phyloP scores from a whole-genome alignment of 2,888 invertebrate genomes.

The Euproctis similis region DNA sequence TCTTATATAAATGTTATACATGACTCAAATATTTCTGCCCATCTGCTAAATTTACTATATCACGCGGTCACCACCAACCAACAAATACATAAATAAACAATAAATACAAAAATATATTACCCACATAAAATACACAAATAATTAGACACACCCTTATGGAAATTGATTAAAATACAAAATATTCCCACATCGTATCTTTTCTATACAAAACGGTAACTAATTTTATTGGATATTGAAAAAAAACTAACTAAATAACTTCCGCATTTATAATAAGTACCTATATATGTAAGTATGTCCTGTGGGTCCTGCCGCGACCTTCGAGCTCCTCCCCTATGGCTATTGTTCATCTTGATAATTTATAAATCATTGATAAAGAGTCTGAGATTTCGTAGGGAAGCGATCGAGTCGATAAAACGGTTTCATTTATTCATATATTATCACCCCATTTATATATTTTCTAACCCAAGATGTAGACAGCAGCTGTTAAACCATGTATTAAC shows the following conservation, averaged over 20 bases:
- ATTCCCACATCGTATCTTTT: constrained; percentile 23
- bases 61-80: neutral
- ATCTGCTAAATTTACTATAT: neutral
- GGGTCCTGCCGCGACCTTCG: constrained; percentile 24
- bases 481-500: too few relatives aligned
- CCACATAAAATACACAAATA: constrained; percentile 23
- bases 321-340: constrained; percentile 40
- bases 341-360: constrained; percentile 46
- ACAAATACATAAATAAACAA: constrained; percentile 1
- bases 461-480: too few relatives aligned
- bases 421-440: too few relatives aligned
- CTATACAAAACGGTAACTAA: constrained; percentile 17
- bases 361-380: constrained; percentile 42
- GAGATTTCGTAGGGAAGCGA: constrained; percentile 35
- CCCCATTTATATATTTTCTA: too few relatives aligned
- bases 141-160: constrained; percentile 24
- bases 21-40: too few relatives aligned
- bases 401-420: constrained; percentile 5
- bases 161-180: constrained; percentile 10
- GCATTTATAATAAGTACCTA: constrained; percentile 12
- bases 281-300: too few relatives aligned
- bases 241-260: constrained; percentile 23
- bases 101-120: constrained; percentile 6
- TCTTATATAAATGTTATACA: too few relatives aligned
- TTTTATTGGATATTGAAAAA: too few relatives aligned